Evolutionary conservation across 1,140 invertebrate genomes (phyloP).

Genomic region (Drosophila bocqueti): DNA sequence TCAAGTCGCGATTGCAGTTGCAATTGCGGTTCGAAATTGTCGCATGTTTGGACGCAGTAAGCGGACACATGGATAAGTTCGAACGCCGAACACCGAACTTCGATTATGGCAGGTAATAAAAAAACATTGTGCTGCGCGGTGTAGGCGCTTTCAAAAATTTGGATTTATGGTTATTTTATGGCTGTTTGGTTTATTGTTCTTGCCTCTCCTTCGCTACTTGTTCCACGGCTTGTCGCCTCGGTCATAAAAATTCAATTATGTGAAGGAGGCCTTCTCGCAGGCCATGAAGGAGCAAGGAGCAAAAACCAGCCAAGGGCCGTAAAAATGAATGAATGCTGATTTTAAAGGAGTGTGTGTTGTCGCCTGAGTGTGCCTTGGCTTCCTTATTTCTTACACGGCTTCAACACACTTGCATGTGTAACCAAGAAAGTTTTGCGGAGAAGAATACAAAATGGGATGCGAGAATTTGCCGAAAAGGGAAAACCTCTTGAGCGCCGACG

Average conservation of each 20-base stretch:
- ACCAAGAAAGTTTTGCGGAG: conserved; percentile 28
- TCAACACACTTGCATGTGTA: conserved; percentile 73
- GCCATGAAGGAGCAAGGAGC: not conserved
- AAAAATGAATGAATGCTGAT: conserved; percentile 59
- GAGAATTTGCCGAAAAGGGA: conserved; percentile 58
- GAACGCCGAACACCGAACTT: conserved; percentile 54
- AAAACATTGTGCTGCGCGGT: conserved; percentile 33
- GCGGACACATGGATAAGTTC: conserved; percentile 23
- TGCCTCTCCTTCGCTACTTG: conserved; percentile 23
- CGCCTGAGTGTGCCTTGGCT: conserved; percentile 40
- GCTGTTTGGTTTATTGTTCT: conserved; percentile 50
- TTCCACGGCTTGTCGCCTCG: conserved; percentile 45
- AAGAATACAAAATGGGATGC: conserved; percentile 34
- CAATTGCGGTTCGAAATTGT: conserved; percentile 49
- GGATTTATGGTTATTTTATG: conserved; percentile 62
- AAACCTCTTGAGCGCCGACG: conserved; percentile 30
- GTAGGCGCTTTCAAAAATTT: conserved; percentile 55
- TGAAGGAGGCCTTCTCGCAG: conserved; percentile 40
- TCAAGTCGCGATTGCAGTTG: conserved; percentile 28
- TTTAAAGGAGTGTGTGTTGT: conserved; percentile 21
- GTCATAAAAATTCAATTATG: conserved; percentile 77
- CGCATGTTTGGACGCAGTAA: conserved; percentile 73
- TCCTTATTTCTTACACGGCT: conserved; percentile 33
- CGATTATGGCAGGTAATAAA: conserved; percentile 77
- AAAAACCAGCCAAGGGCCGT: conserved; percentile 34